phyloP scores from a whole-genome alignment of 2,888 invertebrate genomes.

The Cataglyphis livida region DNA sequence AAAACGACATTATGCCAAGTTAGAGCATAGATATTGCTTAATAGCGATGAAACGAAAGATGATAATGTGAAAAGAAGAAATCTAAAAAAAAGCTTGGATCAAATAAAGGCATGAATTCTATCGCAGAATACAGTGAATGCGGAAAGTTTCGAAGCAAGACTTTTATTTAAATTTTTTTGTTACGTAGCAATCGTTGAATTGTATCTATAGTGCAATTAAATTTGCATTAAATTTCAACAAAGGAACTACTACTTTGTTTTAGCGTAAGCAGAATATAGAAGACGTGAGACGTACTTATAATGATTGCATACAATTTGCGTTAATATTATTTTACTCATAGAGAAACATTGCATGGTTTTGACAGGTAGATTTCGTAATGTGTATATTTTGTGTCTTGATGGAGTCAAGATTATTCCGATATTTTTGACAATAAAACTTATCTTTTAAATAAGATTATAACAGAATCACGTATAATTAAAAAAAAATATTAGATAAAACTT shows the following conservation, averaged over 20 bases:
- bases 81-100: background rate
- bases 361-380: background rate
- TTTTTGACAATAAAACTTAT: background rate
- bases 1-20: background rate
- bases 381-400: background rate
- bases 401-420: background rate
- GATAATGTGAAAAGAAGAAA: background rate
- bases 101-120: background rate
- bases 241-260: background rate
- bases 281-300: background rate
- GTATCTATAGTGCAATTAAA: background rate
- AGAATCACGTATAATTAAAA: background rate
- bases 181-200: background rate
- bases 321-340: background rate
- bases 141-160: conserved; percentile 3
- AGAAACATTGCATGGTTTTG: background rate
- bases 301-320: background rate
- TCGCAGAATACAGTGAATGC: background rate
- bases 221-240: background rate
- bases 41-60: background rate
- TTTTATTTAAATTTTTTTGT: background rate
- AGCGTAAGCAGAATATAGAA: background rate
- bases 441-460: background rate
- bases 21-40: background rate
- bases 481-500: background rate